A percentile compares a stretch with the other conserved stretches of the same genome.
Conservation (phyloP, 2,888 invertebrate genomes). For the Barypeithes pellucidus region DNA sequence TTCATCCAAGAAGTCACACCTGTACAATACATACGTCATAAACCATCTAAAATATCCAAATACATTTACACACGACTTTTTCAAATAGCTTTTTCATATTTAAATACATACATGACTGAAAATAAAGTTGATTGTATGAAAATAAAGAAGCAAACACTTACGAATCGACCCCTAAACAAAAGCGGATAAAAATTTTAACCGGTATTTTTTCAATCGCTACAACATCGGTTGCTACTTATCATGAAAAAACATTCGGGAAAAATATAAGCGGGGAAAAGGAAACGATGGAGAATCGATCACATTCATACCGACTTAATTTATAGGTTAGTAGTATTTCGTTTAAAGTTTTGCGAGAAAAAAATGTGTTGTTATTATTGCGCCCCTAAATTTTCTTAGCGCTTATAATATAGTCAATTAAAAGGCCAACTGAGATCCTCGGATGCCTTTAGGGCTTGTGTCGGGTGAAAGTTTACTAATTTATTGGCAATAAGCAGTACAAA, state of each 20-base stretch:
- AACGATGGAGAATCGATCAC: conserved; percentile 11
- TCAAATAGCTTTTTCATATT: too few species aligned
- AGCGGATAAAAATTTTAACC: conserved; percentile 29
- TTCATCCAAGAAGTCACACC: too few species aligned
- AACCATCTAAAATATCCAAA: too few species aligned
- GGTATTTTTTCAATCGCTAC: conserved; percentile 19
- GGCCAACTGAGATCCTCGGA: too few species aligned
- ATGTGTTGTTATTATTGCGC: too few species aligned
- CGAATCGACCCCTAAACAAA: conserved; percentile 4
- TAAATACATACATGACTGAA: neutral
- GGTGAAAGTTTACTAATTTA: too few species aligned
- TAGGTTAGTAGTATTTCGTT: too few species aligned
- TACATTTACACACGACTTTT: neutral
- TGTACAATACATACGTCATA: too few species aligned
- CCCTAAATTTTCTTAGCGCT: too few species aligned
- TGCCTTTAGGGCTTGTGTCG: too few species aligned
- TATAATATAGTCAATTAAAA: too few species aligned
- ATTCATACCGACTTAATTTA: neutral
- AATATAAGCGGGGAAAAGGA: conserved; percentile 4
- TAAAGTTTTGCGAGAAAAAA: too few species aligned
- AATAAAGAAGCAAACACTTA: neutral
- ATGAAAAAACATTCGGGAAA: conserved; percentile 14
- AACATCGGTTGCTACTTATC: conserved; percentile 26
- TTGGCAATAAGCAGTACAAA: neutral
- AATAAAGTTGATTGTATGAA: neutral